Evolutionary conservation across 1,140 invertebrate species (phyloP).

Genomic region (Elysia chlorotica): DNA sequence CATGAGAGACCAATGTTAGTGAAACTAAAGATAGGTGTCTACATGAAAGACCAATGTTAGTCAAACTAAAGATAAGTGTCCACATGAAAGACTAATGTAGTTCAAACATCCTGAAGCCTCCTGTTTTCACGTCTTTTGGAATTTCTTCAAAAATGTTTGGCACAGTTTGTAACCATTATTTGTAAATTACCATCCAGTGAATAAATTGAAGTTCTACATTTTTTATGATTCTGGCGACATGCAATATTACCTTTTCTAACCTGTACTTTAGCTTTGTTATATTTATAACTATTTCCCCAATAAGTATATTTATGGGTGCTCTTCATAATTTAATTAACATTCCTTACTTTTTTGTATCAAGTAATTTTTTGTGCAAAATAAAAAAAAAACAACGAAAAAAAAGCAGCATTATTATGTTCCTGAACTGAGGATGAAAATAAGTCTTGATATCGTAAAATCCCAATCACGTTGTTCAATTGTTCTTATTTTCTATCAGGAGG

Average conservation of each 20-base stretch:
- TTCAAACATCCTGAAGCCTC: neutral
- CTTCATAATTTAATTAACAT: no score
- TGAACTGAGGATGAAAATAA: neutral
- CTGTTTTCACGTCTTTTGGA: neutral
- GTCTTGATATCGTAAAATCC: slow-evolving; percentile 5
- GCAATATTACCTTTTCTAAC: neutral
- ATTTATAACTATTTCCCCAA: no score
- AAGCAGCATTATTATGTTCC: slow-evolving; percentile 2
- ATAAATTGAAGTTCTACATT: neutral
- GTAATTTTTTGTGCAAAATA: no score
- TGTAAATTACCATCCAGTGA: neutral
- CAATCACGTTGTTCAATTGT: neutral
- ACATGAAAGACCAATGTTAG: no score
- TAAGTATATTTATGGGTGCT: no score
- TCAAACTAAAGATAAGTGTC: no score
- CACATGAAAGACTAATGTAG: no score
- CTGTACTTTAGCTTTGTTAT: slow-evolving; percentile 21
- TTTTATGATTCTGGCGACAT: no score
- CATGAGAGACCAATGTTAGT: no score
- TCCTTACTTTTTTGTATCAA: no score
- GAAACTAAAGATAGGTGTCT: no score
- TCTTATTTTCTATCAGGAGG: neutral
- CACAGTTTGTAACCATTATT: neutral
- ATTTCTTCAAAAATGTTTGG: neutral
- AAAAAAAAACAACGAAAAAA: no score